phyloP scores from a whole-genome alignment of 2,113 vertebrate genomes.

The Macheiramphus alcinus region DNA sequence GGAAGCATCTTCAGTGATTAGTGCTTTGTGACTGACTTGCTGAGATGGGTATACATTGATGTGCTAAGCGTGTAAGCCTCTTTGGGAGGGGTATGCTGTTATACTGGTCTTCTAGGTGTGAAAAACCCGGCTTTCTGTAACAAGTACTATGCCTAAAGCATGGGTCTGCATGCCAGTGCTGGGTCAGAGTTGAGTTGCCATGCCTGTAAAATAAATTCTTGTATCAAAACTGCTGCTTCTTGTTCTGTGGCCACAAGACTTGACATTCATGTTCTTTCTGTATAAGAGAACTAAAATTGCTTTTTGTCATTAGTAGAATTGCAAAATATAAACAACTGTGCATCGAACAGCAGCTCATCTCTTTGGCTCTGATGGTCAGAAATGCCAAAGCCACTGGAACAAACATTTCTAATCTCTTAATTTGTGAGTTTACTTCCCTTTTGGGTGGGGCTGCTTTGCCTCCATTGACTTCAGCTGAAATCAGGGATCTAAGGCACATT shows the following conservation, averaged over 20 bases:
- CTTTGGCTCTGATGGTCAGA: not conserved
- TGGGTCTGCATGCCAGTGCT: not conserved
- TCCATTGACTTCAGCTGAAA: not conserved
- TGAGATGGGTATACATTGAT: not conserved
- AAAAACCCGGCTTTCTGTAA: not conserved
- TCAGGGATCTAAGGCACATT: not conserved
- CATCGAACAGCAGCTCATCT: not conserved
- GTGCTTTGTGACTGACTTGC: not conserved
- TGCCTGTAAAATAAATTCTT: not conserved
- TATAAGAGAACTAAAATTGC: not conserved
- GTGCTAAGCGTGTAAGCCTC: not conserved
- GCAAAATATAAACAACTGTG: not conserved
- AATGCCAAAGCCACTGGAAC: not conserved
- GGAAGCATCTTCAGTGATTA: not conserved
- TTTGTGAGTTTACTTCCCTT: not conserved
- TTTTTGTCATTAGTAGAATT: not conserved
- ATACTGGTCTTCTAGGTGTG: accelerated
- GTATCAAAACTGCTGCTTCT: not conserved
- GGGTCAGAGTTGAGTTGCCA: not conserved
- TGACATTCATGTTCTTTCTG: not conserved
- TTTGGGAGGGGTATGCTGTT: not conserved
- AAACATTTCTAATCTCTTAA: not conserved
- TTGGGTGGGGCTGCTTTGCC: not conserved
- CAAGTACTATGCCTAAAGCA: not conserved
- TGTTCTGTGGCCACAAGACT: not conserved